These are phyloP conservation scores for Parauchenoglanis punctatus DNA, from an alignment of 2,797 vertebrate species.

Conservation along the genomic window DNA sequence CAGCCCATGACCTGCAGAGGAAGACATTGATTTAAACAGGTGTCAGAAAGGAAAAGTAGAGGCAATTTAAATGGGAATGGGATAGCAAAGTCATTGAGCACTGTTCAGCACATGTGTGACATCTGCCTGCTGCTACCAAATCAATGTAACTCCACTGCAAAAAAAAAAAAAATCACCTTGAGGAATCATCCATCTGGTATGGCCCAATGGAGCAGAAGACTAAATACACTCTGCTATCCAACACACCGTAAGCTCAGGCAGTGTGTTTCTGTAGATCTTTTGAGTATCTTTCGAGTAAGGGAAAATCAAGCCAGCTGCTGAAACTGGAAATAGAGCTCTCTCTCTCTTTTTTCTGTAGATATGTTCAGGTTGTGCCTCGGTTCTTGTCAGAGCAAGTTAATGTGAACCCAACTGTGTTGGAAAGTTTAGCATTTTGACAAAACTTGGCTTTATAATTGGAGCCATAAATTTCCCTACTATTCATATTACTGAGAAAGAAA, in stretches of 20 bases:
- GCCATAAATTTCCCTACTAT: conserved; percentile 19
- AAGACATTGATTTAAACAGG: conserved; percentile 99
- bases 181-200: conserved; percentile 91
- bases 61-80: conserved; percentile 99
- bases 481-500: conserved; percentile 24
- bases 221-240: conserved; percentile 62
- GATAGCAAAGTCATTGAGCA: conserved; percentile 88
- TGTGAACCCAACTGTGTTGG: conserved; percentile 4
- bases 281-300: conserved; percentile 37
- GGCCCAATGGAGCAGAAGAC: conserved; percentile 81
- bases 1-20: conserved; percentile 98
- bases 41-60: conserved; percentile 99
- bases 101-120: conserved; percentile 91
- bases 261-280: conserved; percentile 36
- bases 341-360: background rate
- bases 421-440: conserved; percentile 39
- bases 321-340: conserved; percentile 18
- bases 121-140: conserved; percentile 91
- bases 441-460: conserved; percentile 45
- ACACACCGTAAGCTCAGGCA: conserved; percentile 47
- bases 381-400: background rate
- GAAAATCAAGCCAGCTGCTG: conserved; percentile 31
- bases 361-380: conserved; percentile 8
- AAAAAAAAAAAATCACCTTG: conserved; percentile 92
- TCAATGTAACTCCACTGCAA: conserved; percentile 94